Conservation (phyloP, 2,113 vertebrate genomes). For the Labeo rohita region DNA sequence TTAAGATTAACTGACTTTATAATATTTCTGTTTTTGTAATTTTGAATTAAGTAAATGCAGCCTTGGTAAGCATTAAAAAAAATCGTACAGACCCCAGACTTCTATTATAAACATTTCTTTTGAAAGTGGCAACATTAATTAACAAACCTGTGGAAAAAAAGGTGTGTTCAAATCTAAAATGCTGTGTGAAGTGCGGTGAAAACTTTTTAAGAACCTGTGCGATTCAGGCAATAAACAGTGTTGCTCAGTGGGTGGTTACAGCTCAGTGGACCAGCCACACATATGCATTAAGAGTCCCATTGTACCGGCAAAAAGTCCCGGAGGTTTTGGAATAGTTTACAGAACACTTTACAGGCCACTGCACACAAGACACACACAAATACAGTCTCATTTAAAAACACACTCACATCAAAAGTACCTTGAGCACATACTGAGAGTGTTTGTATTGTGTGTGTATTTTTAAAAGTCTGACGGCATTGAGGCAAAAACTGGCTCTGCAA, state of each 20-base stretch:
- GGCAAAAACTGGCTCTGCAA: not conserved
- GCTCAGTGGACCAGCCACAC: conserved; percentile 36
- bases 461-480: not conserved
- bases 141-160: no score
- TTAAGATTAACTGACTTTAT: no score
- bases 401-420: conserved; percentile 14
- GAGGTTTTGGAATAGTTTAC: conserved; percentile 53
- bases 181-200: not conserved
- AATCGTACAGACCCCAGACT: no score
- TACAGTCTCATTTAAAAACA: conserved; percentile 19
- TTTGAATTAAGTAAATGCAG: no score
- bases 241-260: conserved; percentile 26
- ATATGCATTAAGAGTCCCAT: conserved; percentile 26
- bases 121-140: no score
- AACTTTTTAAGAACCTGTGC: conserved; percentile 6
- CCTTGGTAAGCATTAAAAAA: no score
- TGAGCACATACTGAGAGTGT: not conserved
- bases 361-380: conserved; percentile 25
- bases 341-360: conserved; percentile 47
- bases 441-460: not conserved
- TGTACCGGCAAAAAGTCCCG: conserved; percentile 22
- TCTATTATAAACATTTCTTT: no score
- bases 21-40: no score
- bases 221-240: conserved; percentile 5
- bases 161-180: not conserved